Evolutionary conservation across 2,113 vertebrate genomes (phyloP).

Genomic region (Daboia siamensis): DNA sequence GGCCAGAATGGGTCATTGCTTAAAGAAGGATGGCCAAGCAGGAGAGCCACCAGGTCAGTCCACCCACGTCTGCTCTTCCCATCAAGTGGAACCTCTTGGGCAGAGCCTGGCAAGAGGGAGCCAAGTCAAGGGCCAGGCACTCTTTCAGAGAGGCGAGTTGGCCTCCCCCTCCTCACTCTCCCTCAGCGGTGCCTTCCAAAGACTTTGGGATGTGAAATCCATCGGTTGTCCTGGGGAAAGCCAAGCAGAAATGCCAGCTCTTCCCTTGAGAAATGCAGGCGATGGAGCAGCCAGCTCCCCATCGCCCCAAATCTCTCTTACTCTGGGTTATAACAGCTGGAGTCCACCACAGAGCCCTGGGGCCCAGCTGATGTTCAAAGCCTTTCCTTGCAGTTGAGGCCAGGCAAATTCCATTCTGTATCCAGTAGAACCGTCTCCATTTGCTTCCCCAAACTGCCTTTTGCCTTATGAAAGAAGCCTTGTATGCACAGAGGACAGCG

Average conservation of each 20-base stretch:
- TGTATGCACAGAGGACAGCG: neutral
- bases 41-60: neutral
- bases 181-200: neutral
- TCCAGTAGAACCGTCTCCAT: neutral
- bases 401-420: neutral
- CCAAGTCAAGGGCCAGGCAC: neutral
- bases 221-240: neutral
- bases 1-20: neutral
- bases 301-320: neutral
- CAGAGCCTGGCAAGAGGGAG: neutral
- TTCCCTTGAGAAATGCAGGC: neutral
- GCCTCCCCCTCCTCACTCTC: neutral
- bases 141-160: neutral
- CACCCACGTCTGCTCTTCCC: neutral
- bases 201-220: neutral
- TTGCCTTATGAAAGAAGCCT: neutral
- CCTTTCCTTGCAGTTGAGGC: neutral
- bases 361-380: neutral
- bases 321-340: neutral
- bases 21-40: neutral
- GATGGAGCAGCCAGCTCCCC: neutral
- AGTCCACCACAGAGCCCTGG: rapidly evolving
- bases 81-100: neutral
- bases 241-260: neutral
- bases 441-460: neutral